A percentile compares a stretch with the other conserved stretches of the same genome.
phyloP scores from a whole-genome alignment of 2,888 invertebrate species.

The Sphaeridia pumilis region DNA sequence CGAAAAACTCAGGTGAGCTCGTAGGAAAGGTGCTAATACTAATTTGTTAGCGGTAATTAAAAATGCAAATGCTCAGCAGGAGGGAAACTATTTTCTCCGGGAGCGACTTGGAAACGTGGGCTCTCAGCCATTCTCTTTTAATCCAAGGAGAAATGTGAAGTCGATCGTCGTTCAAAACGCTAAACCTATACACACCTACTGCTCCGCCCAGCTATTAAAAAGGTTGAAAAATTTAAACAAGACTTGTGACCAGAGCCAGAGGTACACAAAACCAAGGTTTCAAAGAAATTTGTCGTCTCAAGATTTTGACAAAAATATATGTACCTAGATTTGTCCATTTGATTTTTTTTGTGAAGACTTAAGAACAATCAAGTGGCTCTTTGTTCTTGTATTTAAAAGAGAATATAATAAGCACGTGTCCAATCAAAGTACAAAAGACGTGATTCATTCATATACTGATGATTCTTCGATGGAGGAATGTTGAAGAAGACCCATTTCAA shows the following conservation, averaged over 20 bases:
- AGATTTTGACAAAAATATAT: too few relatives aligned
- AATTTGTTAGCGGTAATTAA: constrained; percentile 36
- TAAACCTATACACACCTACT: too few relatives aligned
- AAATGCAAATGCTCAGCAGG: constrained; percentile 36
- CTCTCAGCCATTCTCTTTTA: neutral
- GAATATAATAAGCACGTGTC: constrained; percentile 13
- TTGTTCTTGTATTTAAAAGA: neutral
- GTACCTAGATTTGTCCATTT: too few relatives aligned
- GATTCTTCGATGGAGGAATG: too few relatives aligned
- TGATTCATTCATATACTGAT: neutral
- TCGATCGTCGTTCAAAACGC: neutral
- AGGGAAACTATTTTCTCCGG: constrained; percentile 23
- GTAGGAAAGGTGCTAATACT: constrained; percentile 27
- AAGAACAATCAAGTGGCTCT: too few relatives aligned
- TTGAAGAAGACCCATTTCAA: neutral
- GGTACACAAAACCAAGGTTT: too few relatives aligned
- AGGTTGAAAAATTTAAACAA: too few relatives aligned
- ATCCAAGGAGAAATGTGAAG: neutral
- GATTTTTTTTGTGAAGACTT: too few relatives aligned
- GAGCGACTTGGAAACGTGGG: constrained; percentile 7
- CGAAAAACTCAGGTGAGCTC: too few relatives aligned
- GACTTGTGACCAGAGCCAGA: too few relatives aligned
- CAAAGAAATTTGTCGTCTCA: too few relatives aligned
- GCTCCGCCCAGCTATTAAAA: too few relatives aligned
- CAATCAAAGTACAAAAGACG: constrained; percentile 6